Conservation (phyloP, 2,797 vertebrate genomes). For the Lithobates pipiens region DNA sequence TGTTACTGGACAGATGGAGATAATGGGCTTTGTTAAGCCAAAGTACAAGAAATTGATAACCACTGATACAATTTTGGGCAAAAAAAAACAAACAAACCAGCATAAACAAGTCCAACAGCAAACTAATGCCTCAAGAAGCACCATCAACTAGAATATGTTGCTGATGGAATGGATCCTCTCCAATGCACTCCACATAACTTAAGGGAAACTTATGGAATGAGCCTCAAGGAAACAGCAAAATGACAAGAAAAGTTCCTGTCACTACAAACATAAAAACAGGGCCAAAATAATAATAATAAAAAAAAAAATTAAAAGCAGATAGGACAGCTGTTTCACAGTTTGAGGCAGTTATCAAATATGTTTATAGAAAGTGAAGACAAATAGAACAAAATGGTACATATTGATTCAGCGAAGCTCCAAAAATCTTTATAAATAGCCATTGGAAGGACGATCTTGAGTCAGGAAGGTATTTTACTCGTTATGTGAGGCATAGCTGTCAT, state of each 20-base stretch:
- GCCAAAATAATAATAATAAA: no score
- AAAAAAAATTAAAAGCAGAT: no score
- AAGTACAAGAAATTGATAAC: conserved; percentile 85
- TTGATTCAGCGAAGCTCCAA: no score
- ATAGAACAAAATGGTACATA: no score
- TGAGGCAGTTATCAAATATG: conserved; percentile 84
- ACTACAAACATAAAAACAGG: conserved; percentile 66
- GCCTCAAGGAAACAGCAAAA: conserved; percentile 75
- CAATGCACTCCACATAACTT: conserved; percentile 30
- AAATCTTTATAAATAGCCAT: no score
- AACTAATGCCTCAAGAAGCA: background rate
- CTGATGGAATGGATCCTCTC: conserved; percentile 31
- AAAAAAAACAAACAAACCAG: conserved; percentile 92
- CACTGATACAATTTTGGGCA: conserved; percentile 93
- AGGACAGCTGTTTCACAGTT: conserved; percentile 67
- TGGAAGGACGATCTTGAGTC: no score
- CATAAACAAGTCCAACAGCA: conserved; percentile 72
- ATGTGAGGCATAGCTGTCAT: no score
- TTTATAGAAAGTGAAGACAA: no score
- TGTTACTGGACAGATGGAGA: conserved; percentile 75
- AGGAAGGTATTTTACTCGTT: no score
- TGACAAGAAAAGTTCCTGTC: background rate
- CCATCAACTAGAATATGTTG: background rate
- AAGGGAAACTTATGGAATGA: conserved; percentile 74
- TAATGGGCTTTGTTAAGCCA: conserved; percentile 74